A percentile compares a stretch with the other conserved stretches of the same genome.
phyloP scores from a whole-genome alignment of 2,797 vertebrate species.

The Gymnothorax reevesii region DNA sequence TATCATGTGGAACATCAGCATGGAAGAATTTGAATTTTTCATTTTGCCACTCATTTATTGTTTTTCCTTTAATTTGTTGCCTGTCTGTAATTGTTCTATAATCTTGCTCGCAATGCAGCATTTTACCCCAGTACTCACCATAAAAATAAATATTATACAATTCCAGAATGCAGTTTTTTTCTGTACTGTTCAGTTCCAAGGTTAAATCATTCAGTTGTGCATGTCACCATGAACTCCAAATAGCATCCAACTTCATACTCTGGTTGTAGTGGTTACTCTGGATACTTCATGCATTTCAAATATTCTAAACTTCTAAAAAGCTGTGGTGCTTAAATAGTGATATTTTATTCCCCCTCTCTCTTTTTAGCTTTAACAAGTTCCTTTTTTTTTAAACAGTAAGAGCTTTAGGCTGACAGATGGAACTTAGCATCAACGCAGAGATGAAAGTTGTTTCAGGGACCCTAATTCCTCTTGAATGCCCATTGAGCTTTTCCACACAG shows the following conservation, averaged over 20 bases:
- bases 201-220: not conserved
- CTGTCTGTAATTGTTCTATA: too few relatives aligned
- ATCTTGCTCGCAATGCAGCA: too few relatives aligned
- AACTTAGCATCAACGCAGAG: slow-evolving; percentile 41
- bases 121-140: too few relatives aligned
- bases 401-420: slow-evolving; percentile 35
- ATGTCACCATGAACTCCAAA: not conserved
- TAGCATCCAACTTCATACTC: not conserved
- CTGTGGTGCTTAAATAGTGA: slow-evolving; percentile 46
- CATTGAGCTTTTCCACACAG: slow-evolving; percentile 33
- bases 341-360: slow-evolving; percentile 30
- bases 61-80: too few relatives aligned
- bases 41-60: too few relatives aligned
- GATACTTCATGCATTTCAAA: not conserved
- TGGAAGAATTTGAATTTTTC: too few relatives aligned
- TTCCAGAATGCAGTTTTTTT: not conserved
- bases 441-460: slow-evolving; percentile 43
- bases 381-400: slow-evolving; percentile 16
- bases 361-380: not conserved
- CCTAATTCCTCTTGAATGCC: slow-evolving; percentile 39
- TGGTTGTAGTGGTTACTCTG: not conserved
- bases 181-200: not conserved
- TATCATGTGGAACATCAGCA: too few relatives aligned
- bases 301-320: slow-evolving; percentile 1
- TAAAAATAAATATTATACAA: not conserved